Evolutionary conservation across 1,140 invertebrate genomes (phyloP).

Genomic region (Campoletis sonorensis): DNA sequence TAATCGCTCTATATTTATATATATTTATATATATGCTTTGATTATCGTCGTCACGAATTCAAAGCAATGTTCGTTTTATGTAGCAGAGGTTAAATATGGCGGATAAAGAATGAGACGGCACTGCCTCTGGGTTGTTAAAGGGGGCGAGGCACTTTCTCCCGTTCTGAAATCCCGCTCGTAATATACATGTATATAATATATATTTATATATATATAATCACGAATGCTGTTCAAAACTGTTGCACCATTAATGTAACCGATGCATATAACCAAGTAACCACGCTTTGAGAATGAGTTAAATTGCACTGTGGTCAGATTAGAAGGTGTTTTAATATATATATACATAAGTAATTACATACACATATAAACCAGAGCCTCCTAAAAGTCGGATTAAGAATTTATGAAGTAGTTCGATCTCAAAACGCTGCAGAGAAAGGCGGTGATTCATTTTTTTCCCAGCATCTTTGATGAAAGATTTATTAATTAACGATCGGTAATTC

Average conservation of each 20-base stretch:
- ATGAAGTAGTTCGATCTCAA: no score
- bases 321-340: not conserved
- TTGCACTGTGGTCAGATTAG: constrained; percentile 3
- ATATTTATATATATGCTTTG: not conserved
- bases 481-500: no score
- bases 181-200: not conserved
- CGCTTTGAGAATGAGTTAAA: not conserved
- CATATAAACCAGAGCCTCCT: no score
- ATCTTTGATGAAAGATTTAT: no score
- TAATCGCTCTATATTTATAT: not conserved
- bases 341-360: no score
- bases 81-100: not conserved
- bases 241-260: not conserved
- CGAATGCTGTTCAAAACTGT: not conserved
- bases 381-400: no score
- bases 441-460: no score
- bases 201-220: not conserved
- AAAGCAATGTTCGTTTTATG: not conserved
- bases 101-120: not conserved
- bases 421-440: no score
- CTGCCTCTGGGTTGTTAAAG: not conserved
- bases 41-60: constrained; percentile 24
- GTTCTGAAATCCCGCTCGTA: not conserved
- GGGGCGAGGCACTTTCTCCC: constrained; percentile 20
- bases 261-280: not conserved